A percentile compares a stretch with the other conserved stretches of the same genome.
Conservation (phyloP, 1,140 invertebrate genomes). For the Centruroides sculpturatus region DNA sequence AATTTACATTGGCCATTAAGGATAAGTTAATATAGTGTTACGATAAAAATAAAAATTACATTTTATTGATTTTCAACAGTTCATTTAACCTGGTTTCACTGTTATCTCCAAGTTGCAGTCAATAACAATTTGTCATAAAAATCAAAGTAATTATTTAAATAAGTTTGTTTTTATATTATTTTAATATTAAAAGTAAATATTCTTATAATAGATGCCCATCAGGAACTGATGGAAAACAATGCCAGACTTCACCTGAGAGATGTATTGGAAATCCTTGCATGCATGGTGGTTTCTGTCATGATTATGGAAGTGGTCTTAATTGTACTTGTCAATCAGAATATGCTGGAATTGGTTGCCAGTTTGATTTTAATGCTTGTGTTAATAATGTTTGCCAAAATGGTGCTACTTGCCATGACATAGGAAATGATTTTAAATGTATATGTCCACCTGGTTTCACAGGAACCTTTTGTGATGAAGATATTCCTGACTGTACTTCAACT, state of each 20-base stretch:
- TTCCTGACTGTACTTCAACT: constrained; percentile 81
- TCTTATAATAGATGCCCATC: constrained; percentile 53
- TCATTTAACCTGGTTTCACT: too few relatives aligned
- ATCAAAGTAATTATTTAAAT: too few relatives aligned
- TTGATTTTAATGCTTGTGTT: constrained; percentile 71
- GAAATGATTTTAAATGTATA: constrained; percentile 64
- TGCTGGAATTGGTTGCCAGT: constrained; percentile 78
- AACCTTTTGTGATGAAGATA: constrained; percentile 80
- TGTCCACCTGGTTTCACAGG: constrained; percentile 76
- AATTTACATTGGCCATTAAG: too few relatives aligned
- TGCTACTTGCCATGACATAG: constrained; percentile 72
- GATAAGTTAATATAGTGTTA: too few relatives aligned
- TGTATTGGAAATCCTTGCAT: constrained; percentile 93
- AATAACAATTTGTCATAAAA: too few relatives aligned
- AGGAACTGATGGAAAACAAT: constrained; percentile 85
- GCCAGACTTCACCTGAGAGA: constrained; percentile 84
- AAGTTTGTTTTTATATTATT: too few relatives aligned
- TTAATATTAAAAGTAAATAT: background rate
- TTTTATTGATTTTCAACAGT: too few relatives aligned
- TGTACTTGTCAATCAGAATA: constrained; percentile 78
- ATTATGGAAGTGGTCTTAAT: constrained; percentile 86
- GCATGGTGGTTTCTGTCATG: constrained; percentile 84
- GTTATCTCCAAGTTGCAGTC: too few relatives aligned
- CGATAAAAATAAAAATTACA: too few relatives aligned
- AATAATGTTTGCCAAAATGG: constrained; percentile 74